These are phyloP conservation scores for Tilapia sparmanii DNA, from an alignment of 2,113 vertebrate species.

Conservation along the genomic window DNA sequence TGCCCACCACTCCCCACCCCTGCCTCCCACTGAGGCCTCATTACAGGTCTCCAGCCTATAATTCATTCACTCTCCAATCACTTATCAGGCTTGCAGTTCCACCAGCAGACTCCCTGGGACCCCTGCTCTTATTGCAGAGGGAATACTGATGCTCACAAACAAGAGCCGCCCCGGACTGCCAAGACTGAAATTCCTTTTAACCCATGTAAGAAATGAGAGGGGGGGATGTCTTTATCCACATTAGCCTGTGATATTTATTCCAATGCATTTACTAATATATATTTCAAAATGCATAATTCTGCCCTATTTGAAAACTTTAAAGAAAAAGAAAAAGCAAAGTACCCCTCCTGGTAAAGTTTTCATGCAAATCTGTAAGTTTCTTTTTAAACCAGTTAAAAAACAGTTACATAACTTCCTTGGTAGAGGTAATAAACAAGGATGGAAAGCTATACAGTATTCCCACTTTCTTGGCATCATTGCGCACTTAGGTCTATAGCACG, in stretches of 20 bases:
- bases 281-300: not conserved
- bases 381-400: not conserved
- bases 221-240: not conserved
- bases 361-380: not conserved
- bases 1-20: constrained; percentile 12
- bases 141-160: constrained; percentile 2
- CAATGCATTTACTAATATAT: not conserved
- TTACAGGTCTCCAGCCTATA: constrained; percentile 60
- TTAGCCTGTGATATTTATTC: not conserved
- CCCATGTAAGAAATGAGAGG: not conserved
- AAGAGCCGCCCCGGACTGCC: not conserved
- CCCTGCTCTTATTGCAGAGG: not conserved
- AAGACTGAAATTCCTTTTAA: not conserved
- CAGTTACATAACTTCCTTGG: not conserved
- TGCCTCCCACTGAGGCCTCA: constrained; percentile 47
- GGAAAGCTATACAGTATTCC: not conserved
- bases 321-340: not conserved
- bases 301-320: not conserved
- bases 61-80: constrained; percentile 62
- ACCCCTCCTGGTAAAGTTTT: not conserved
- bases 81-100: constrained; percentile 41
- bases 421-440: not conserved
- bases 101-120: not conserved
- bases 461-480: not conserved
- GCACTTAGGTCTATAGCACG: not conserved